A percentile compares a stretch with the other conserved stretches of the same genome.
These are phyloP conservation scores for Pseudopodoces humilis DNA, from an alignment of 2,113 vertebrate species.

Conservation along the genomic window DNA sequence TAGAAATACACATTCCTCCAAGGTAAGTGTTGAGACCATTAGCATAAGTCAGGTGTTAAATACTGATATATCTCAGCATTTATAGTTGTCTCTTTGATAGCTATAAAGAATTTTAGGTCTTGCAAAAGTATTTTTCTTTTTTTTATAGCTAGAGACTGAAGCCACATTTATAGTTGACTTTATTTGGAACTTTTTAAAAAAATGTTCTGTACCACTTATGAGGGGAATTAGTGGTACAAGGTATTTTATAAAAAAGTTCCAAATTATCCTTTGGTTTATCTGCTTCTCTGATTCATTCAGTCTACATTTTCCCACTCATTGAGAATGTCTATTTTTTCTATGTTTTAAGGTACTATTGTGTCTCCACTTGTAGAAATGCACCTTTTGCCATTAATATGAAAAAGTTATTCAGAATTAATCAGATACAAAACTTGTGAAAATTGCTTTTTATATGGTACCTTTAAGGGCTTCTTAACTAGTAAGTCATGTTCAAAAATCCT, in stretches of 20 bases:
- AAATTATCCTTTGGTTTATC: not conserved
- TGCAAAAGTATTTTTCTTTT: not conserved
- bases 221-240: too few species aligned
- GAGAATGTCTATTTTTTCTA: not conserved
- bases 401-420: not conserved
- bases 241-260: not conserved
- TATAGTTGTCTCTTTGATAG: not conserved
- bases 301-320: not conserved
- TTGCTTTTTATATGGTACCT: not conserved
- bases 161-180: not conserved
- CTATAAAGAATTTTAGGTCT: not conserved
- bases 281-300: not conserved
- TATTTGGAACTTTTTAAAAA: not conserved
- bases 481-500: not conserved
- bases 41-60: not conserved
- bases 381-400: not conserved
- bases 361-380: not conserved
- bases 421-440: not conserved
- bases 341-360: not conserved
- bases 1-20: not conserved
- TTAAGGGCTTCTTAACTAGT: not conserved
- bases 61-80: not conserved
- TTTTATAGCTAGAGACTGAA: not conserved
- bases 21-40: not conserved
- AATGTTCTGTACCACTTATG: fast-evolving